Base-by-base conservation (phyloP, 1,140 invertebrate species). In the Micrasema minimum region DNA sequence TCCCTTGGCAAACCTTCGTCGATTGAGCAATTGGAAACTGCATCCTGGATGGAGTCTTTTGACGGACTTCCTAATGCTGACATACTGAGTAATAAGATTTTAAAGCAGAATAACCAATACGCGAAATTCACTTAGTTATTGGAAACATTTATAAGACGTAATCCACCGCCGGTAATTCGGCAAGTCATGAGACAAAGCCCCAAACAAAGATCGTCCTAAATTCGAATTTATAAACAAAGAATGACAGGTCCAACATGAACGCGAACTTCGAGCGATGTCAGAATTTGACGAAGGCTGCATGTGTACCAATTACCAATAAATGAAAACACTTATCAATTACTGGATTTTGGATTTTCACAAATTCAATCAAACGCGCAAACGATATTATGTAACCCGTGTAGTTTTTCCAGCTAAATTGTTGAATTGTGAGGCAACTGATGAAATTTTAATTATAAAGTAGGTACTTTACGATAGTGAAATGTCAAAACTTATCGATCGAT, bases 1-100 rank as follows among this genome's bases (percentile, higher is more conserved):
- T 87, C 86, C 69, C 87, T 79, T 7, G 86, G 84, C 53, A 87
- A 78, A 74, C 83, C 85, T 76, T 85, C 83, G 68, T 85, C 82
- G 45, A 81, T 78, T 11, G 82, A 83, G 76, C 79, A 82, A 18
- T 78, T 82, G 11, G 82, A 83, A 66, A 82, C 78, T 69, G 80
- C 83, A 72, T 83, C 82, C 64, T 81, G 83, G 38, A 78, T 77
- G 41, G 75, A 55, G 61, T 84, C 82, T 35, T 78, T 50, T 70
- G 81, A 82, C 57, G 79, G 81, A 53, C 79, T 72, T 72, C 80
- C 81, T 78, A 77, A 79, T 48, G 77, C 76, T n/a, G 82, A 81
- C 82, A 84, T 83, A 16, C 11, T 46, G 51, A 2, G 26, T 31
- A 31, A 31, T 31, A 31, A 31, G n/a, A n/a, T n/a, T 31, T 31